Conservation (phyloP, 2,888 invertebrate species). For the Trissonchulus sp. region DNA sequence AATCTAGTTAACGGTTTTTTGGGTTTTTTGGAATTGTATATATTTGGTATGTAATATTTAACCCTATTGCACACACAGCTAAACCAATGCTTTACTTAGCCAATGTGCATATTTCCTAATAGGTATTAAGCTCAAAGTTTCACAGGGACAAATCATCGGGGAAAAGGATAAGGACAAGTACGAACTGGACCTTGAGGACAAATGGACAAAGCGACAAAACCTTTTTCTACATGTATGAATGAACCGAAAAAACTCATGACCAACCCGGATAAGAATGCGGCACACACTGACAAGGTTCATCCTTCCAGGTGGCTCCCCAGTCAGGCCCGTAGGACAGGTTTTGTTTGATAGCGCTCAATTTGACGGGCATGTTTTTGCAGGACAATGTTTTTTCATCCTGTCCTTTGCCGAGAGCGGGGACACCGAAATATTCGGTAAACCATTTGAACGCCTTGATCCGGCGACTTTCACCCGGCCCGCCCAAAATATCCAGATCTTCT, state of each 20-base stretch:
- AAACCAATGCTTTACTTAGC: background rate
- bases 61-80: background rate
- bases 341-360: constrained; percentile 43
- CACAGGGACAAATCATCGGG: too few relatives aligned
- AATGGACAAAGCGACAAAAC: too few relatives aligned
- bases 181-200: too few relatives aligned
- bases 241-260: background rate
- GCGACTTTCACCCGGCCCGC: constrained; percentile 46
- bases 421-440: constrained; percentile 45
- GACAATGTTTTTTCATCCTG: constrained; percentile 37
- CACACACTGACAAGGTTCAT: constrained; percentile 45
- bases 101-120: too few relatives aligned
- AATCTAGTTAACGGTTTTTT: too few relatives aligned
- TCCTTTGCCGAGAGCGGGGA: constrained; percentile 31
- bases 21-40: too few relatives aligned
- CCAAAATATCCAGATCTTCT: constrained; percentile 42
- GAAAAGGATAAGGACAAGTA: too few relatives aligned
- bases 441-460: constrained; percentile 50
- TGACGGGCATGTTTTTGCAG: constrained; percentile 44
- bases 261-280: constrained; percentile 42
- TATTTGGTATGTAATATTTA: too few relatives aligned
- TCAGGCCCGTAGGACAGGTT: constrained; percentile 48
- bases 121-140: too few relatives aligned
- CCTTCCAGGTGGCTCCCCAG: constrained; percentile 44
- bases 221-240: too few relatives aligned